phyloP scores from a whole-genome alignment of 2,113 vertebrate species.

The Rhinogobius similis region DNA sequence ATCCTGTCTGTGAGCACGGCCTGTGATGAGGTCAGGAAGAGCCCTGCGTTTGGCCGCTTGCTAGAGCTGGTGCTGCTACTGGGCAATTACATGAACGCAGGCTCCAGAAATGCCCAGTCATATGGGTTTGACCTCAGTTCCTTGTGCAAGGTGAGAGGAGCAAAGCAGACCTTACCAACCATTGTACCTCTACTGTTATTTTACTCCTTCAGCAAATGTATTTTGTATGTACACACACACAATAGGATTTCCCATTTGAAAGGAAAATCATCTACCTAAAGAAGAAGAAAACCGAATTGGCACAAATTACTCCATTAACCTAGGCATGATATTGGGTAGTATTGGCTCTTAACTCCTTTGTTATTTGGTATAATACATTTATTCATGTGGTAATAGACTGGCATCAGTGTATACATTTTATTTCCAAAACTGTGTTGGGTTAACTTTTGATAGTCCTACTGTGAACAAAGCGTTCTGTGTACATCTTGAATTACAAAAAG shows the following conservation, averaged over 20 bases:
- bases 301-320: not conserved
- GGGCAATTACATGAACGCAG: slow-evolving; percentile 98
- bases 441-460: not conserved
- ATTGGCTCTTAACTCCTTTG: not conserved
- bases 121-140: slow-evolving; percentile 96
- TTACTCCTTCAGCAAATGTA: not conserved
- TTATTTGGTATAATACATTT: not conserved
- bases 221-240: not conserved
- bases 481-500: not conserved
- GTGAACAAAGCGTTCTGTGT: not conserved
- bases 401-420: not conserved
- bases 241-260: not conserved
- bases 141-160: slow-evolving; percentile 91
- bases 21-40: slow-evolving; percentile 93
- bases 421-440: not conserved
- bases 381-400: not conserved
- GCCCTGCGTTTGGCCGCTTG: slow-evolving; percentile 87
- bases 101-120: slow-evolving; percentile 93
- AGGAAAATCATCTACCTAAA: not conserved
- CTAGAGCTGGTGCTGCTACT: slow-evolving; percentile 93
- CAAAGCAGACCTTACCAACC: slow-evolving; percentile 6
- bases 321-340: not conserved
- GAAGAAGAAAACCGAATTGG: too few relatives aligned
- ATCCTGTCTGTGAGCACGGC: slow-evolving; percentile 92
- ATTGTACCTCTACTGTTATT: not conserved